Conservation (phyloP, 2,113 vertebrate genomes). For the Sander vitreus region DNA sequence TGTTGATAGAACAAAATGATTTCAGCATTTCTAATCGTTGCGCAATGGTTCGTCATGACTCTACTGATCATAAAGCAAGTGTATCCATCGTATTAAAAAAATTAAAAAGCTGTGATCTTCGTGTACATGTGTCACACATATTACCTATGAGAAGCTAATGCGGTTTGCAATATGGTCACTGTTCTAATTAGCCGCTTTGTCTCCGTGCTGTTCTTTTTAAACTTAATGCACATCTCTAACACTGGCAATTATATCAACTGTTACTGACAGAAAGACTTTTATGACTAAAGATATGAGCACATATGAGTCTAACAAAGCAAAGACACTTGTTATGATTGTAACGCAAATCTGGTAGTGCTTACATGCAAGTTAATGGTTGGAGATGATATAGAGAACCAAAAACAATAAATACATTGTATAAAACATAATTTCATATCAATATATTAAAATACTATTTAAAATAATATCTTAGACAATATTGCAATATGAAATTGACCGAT, state of each 20-base stretch:
- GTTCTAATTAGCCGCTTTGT: conserved; percentile 42
- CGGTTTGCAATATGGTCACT: conserved; percentile 28
- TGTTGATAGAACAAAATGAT: conserved; percentile 48
- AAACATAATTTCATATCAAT: conserved; percentile 86
- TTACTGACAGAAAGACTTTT: conserved; percentile 53
- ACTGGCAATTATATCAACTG: conserved; percentile 50
- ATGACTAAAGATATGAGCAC: conserved; percentile 68
- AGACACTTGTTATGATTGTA: conserved; percentile 70
- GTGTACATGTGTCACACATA: conserved; percentile 54
- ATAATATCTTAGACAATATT: conserved; percentile 85
- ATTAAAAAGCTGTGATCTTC: conserved; percentile 60
- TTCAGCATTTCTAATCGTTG: conserved; percentile 43
- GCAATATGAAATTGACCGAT: conserved; percentile 83
- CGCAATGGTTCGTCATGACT: conserved; percentile 32
- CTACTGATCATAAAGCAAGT: conserved; percentile 36
- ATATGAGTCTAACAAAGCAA: conserved; percentile 68
- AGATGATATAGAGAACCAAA: conserved; percentile 76
- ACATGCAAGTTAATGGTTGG: conserved; percentile 80
- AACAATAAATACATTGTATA: conserved; percentile 86
- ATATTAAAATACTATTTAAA: conserved; percentile 87
- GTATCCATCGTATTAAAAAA: conserved; percentile 44
- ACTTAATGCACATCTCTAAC: conserved; percentile 52
- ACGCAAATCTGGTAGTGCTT: conserved; percentile 60
- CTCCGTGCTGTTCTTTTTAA: conserved; percentile 35
- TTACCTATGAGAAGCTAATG: conserved; percentile 33